phyloP scores from a whole-genome alignment of 1,140 invertebrate genomes.

The Scaptomyza pallida region DNA sequence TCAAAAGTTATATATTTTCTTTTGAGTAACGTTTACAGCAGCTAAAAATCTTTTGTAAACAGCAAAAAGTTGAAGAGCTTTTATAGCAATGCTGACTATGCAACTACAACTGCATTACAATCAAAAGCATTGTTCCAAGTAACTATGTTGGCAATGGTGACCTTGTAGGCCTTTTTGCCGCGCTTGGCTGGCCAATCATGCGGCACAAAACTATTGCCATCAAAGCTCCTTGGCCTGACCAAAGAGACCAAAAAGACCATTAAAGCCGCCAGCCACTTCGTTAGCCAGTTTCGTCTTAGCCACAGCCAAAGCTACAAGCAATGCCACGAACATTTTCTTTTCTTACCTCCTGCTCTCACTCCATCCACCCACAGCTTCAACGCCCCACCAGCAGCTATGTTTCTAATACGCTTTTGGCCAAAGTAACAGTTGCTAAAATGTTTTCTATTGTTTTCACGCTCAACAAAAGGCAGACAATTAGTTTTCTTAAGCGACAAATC shows the following conservation, averaged over 20 bases:
- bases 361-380: not conserved
- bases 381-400: slow-evolving; percentile 34
- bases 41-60: no score
- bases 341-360: not conserved
- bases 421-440: slow-evolving; percentile 82
- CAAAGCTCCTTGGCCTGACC: slow-evolving; percentile 10
- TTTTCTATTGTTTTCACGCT: slow-evolving; percentile 82
- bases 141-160: slow-evolving; percentile 10
- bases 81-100: not conserved
- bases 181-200: slow-evolving; percentile 2
- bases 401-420: slow-evolving; percentile 76
- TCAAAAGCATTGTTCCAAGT: no score
- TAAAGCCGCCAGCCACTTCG: slow-evolving; percentile 38
- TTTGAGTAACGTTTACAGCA: no score
- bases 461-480: slow-evolving; percentile 83
- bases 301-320: slow-evolving; percentile 38
- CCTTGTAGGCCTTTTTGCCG: slow-evolving; percentile 21
- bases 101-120: not conserved
- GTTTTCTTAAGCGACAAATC: slow-evolving; percentile 83
- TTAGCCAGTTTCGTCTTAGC: slow-evolving; percentile 42
- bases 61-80: not conserved
- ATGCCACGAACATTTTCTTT: slow-evolving; percentile 6
- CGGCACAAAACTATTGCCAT: slow-evolving; percentile 5
- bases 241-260: slow-evolving; percentile 36
- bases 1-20: no score